phyloP scores from a whole-genome alignment of 1,140 invertebrate genomes.

The Choristoneura fumiferana region DNA sequence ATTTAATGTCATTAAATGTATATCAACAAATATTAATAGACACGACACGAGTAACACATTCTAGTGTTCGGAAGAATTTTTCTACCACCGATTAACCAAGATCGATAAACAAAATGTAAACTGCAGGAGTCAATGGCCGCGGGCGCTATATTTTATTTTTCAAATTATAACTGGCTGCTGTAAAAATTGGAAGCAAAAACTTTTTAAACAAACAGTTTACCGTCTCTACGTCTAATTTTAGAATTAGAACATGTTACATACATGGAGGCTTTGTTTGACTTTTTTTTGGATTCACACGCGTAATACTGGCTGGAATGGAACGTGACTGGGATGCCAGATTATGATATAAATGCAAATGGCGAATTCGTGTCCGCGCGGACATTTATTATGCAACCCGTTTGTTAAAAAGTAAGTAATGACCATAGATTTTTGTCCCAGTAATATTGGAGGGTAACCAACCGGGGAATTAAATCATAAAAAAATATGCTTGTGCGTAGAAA shows the following conservation, averaged over 20 bases:
- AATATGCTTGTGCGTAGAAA: no score
- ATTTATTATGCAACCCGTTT: background rate
- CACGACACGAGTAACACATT: no score
- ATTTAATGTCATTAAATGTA: no score
- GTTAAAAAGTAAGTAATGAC: slow-evolving; percentile 14
- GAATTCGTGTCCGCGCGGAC: slow-evolving; percentile 10
- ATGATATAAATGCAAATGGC: background rate
- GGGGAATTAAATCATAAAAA: no score
- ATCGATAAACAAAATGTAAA: no score
- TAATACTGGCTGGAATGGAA: slow-evolving; percentile 1
- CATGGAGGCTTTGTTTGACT: background rate
- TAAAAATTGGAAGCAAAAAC: background rate
- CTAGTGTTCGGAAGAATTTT: no score
- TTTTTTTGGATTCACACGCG: slow-evolving; percentile 4
- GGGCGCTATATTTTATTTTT: no score
- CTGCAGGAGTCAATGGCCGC: no score
- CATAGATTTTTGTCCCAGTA: background rate
- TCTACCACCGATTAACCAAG: no score
- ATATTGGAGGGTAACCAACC: no score
- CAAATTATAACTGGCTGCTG: background rate
- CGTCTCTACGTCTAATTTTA: background rate
- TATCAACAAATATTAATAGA: no score
- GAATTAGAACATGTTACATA: background rate
- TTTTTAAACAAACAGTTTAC: background rate
- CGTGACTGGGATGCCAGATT: background rate